Evolutionary conservation across 2,888 invertebrate species (phyloP), one percentile per base, ranked within the genome.

Genomic region (Brachyptera putata): DNA sequence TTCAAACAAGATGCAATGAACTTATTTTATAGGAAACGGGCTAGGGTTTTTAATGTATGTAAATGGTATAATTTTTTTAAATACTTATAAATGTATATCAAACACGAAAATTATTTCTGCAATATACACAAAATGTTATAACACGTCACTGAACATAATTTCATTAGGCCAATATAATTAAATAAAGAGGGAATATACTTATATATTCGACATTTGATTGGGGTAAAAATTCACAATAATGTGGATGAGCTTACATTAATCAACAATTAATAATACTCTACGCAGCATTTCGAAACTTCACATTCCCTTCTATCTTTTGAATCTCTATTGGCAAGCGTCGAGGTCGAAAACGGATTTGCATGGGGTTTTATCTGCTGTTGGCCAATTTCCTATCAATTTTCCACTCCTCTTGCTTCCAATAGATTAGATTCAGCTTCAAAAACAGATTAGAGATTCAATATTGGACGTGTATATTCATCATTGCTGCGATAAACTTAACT

Each of bases 391-490:
- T 53, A 53, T 53, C 53, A 53, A 53, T 53, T 53, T 53, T 53
- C 53, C 53, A 34, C 53, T 53, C 53, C 53, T 53, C 53, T 36
- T 53, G 16, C 53, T 53, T 53, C 53, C 53, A 16, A 36, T 9
- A 34, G 34, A 53, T 53, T 36, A 53, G 18, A 18, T 22, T 53
- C 36, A 18, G 36, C 34, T 53, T 53, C 53, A 34, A 53, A 53
- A 53, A 53, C 53, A 53, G 53, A 53, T 53, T 53, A 34, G 34
- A 53, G 22, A 53, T 53, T 53, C 53, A 53, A 53, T 53, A 53
- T 53, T 53, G 53, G 53, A 53, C 53, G 53, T 53, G 53, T 53
- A 53, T 36, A 53, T 53, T 53, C 53, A 53, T 53, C 53, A 36
- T 53, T 53, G 53, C 36, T 36, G 34, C 43, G 14, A 30, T 30